Evolutionary conservation across 2,797 vertebrate genomes (phyloP).

Genomic region (Crenuchus spilurus): DNA sequence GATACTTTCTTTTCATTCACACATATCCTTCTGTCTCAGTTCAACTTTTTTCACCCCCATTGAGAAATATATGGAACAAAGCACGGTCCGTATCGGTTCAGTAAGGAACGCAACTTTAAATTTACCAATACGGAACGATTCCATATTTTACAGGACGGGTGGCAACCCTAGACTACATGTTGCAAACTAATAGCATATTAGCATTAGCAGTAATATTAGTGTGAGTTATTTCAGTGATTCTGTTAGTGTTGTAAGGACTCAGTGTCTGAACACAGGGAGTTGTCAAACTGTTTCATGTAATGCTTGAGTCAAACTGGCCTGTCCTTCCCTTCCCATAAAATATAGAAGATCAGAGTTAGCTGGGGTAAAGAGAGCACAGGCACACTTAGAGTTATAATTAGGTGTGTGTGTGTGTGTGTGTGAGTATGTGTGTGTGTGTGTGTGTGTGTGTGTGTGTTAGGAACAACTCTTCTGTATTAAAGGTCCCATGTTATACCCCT

Average conservation of each 20-base stretch:
- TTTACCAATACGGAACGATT: too few species aligned
- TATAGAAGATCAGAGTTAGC: neutral
- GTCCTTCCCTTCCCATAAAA: neutral
- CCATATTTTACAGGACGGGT: neutral
- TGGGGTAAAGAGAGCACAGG: neutral
- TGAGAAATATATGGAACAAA: too few species aligned
- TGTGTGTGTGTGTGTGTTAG: neutral
- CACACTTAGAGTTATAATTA: too few species aligned
- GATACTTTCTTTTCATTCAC: too few species aligned
- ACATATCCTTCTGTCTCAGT: too few species aligned
- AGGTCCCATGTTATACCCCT: neutral
- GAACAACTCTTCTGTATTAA: too few species aligned
- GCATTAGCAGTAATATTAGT: neutral
- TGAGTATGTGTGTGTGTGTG: constrained; percentile 48
- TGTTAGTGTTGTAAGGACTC: neutral
- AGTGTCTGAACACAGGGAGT: neutral
- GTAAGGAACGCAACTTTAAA: too few species aligned
- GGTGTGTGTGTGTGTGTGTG: constrained; percentile 34
- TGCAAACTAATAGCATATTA: too few species aligned
- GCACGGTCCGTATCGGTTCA: too few species aligned
- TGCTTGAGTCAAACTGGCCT: neutral
- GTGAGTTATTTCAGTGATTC: neutral
- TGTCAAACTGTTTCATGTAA: constrained; percentile 7
- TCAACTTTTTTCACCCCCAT: too few species aligned
- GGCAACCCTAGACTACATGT: neutral